Evolutionary conservation across 1,140 invertebrate genomes (phyloP).

Genomic region (Teleopsis dalmanni): DNA sequence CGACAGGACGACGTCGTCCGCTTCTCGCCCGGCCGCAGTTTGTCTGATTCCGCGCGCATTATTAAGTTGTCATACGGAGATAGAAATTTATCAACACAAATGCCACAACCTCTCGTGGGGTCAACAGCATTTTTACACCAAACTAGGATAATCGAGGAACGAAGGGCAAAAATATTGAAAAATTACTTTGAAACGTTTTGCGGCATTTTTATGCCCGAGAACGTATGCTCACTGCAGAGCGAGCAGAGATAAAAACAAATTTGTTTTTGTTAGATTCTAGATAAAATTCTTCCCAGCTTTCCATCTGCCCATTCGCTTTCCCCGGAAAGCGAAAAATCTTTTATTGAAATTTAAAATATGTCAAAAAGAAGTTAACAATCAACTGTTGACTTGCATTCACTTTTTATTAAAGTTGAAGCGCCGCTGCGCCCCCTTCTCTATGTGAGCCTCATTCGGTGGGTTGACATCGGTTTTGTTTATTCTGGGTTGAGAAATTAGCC

Average conservation of each 20-base stretch:
- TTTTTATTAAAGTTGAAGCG: no score
- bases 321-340: no score
- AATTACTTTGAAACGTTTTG: constrained; percentile 44
- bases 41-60: constrained; percentile 19
- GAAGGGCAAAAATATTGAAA: constrained; percentile 28
- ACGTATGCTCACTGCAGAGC: constrained; percentile 23
- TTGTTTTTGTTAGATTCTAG: constrained; percentile 6
- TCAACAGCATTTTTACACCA: neutral
- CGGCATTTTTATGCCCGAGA: constrained; percentile 37
- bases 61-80: constrained; percentile 43
- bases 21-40: neutral
- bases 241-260: constrained; percentile 36
- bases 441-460: no score
- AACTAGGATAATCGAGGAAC: neutral
- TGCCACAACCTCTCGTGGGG: constrained; percentile 3
- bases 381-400: no score
- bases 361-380: constrained; percentile 7
- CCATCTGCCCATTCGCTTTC: no score
- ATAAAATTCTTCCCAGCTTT: constrained; percentile 1
- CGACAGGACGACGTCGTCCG: neutral
- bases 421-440: no score
- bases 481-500: no score
- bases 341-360: constrained; percentile 11
- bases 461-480: no score
- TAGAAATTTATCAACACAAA: constrained; percentile 36